A percentile compares a stretch with the other conserved stretches of the same genome.
Conservation (phyloP, 2,797 vertebrate genomes). For the Eulemur albifrons region DNA sequence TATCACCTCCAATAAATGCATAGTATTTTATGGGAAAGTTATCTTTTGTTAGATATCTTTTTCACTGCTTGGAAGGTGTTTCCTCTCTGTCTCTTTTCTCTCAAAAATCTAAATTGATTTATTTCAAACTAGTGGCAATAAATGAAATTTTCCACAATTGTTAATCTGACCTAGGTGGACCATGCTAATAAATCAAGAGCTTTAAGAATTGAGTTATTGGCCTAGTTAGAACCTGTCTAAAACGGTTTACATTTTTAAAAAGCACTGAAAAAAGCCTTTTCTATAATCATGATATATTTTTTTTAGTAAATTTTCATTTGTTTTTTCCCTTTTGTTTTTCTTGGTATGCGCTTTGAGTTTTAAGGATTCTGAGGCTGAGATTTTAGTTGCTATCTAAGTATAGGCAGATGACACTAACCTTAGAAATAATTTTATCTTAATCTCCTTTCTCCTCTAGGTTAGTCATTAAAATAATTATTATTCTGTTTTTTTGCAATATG, state of each 20-base stretch:
- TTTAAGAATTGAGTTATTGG: neutral
- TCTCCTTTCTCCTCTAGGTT: neutral
- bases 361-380: neutral
- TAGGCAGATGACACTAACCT: neutral
- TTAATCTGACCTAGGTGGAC: neutral
- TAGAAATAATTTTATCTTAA: neutral
- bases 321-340: neutral
- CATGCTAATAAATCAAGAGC: neutral
- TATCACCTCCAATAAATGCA: neutral
- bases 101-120: slow-evolving; percentile 38
- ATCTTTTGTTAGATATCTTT: neutral
- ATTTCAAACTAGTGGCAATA: slow-evolving; percentile 4
- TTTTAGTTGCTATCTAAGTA: neutral
- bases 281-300: neutral
- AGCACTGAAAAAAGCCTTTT: neutral
- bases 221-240: neutral
- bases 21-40: neutral
- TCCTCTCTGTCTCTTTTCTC: neutral
- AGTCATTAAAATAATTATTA: neutral
- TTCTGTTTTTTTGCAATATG: neutral
- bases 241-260: neutral
- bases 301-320: slow-evolving; percentile 18
- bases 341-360: neutral
- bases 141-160: neutral
- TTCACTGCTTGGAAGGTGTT: neutral